Percentiles rank a stretch among this genome's conserved stretches.
Evolutionary conservation across 2,113 vertebrate genomes (phyloP).

Genomic region (Symphodus melops): DNA sequence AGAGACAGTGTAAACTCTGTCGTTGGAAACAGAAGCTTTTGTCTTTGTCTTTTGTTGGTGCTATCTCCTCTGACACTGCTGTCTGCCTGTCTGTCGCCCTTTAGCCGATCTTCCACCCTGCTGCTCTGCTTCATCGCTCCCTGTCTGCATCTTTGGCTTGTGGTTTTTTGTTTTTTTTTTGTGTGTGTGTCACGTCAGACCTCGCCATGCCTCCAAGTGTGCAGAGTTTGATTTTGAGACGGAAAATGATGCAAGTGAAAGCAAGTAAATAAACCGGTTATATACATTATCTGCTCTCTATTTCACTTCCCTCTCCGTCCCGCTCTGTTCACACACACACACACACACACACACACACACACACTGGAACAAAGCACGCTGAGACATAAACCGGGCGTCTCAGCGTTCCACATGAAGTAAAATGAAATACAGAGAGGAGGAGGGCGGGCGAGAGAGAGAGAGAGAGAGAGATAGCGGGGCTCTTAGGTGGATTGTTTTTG

Average conservation of each 20-base stretch:
- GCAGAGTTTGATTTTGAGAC: slow-evolving; percentile 49
- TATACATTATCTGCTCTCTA: slow-evolving; percentile 54
- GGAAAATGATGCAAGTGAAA: slow-evolving; percentile 56
- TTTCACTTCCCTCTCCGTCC: slow-evolving; percentile 29
- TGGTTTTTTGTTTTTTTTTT: not conserved
- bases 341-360: too few relatives aligned
- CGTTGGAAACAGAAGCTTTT: slow-evolving; percentile 21
- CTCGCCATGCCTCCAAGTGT: slow-evolving; percentile 41
- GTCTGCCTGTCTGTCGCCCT: slow-evolving; percentile 35
- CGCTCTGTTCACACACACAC: slow-evolving; percentile 7
- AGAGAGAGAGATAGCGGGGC: slow-evolving; percentile 56
- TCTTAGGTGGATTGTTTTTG: slow-evolving; percentile 76
- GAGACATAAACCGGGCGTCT: slow-evolving; percentile 39
- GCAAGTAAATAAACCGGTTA: slow-evolving; percentile 59
- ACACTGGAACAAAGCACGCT: slow-evolving; percentile 35
- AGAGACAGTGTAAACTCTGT: slow-evolving; percentile 9
- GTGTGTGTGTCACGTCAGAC: slow-evolving; percentile 45
- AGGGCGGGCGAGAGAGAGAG: not conserved
- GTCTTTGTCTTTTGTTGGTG: slow-evolving; percentile 15
- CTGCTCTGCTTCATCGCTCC: not conserved
- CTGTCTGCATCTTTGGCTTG: not conserved
- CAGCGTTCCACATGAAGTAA: slow-evolving; percentile 40
- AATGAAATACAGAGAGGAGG: slow-evolving; percentile 31
- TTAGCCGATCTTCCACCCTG: slow-evolving; percentile 15
- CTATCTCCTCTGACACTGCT: slow-evolving; percentile 21